Evolutionary conservation across 2,113 vertebrate genomes (phyloP), one percentile per base, ranked within the genome.

Genomic region (Oncorhynchus masou): DNA sequence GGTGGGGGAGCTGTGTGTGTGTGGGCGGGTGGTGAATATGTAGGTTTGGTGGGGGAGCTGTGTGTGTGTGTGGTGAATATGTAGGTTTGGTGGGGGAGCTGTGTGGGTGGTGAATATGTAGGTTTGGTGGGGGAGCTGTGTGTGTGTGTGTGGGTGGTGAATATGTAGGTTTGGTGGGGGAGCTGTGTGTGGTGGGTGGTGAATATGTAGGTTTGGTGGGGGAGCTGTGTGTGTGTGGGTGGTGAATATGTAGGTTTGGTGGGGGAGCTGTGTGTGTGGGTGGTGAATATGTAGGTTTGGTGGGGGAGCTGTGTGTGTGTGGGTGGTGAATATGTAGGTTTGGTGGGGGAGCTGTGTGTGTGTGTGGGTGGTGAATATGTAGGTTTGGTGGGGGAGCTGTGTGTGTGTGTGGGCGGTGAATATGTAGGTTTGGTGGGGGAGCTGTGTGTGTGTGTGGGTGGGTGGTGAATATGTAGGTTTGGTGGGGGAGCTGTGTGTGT

Each of bases 1-100:
- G 67, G 8, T 9, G 49, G 49, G 16, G 60, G 19, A 9, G 22
- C 12, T 29, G 79, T 81, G 83, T 87, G 78, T 85, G 67, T 87
- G 83, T 65, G 65, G n/a, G n/a, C n/a, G 82, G 83, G 81, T 74
- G 79, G 81, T 75, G 1, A 68, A 74, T 87, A 1, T 20, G 16
- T n/a, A 4, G 67, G 8, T 3, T 9, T 1, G 67, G 8, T 9
- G 49, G 49, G 16, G 60, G 19, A 9, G 22, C 12, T 29, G 79
- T 81, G 83, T 87, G 78, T 85, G 67, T 87, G 83, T 65, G 65
- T n/a, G n/a, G n/a, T n/a, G n/a, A n/a, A n/a, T n/a, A n/a, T n/a
- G n/a, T n/a, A n/a, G n/a, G n/a, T n/a, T n/a, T n/a, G n/a, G n/a
- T n/a, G n/a, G n/a, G n/a, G n/a, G n/a, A n/a, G n/a, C n/a, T 71